Evolutionary conservation across 2,888 invertebrate genomes (phyloP), one percentile per base, ranked within the genome.

Genomic region (Sphecodes monilicornis): DNA sequence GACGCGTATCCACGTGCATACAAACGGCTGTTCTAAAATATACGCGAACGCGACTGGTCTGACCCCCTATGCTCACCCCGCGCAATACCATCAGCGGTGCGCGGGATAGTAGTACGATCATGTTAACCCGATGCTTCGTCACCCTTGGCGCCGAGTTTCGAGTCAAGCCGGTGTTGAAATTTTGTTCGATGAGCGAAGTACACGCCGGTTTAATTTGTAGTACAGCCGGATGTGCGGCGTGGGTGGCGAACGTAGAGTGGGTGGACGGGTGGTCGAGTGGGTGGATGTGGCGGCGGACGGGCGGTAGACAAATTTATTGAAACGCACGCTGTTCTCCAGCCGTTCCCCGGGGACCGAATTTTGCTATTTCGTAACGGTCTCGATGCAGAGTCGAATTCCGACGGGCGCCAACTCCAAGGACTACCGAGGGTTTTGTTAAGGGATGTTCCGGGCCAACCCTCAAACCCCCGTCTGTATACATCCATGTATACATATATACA

Each of bases 161-260:
- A 86, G 90, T 87, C 89, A 89, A 88, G 88, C 86, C 83, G 80
- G 85, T 90, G 89, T 90, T 88, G 90, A 90, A 90, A 90, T 90
- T 90, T 90, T 86, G 90, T 89, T 86, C 90, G 87, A 90, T 90
- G 90, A 90, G 86, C 89, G 88, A 86, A 90, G 85, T 90, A 90
- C 90, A 89, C 77, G 88, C 80, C 70, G 86, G 89, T 90, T 90
- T 90, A 90, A 90, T 90, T 90, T 90, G 90, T 89, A 89, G 85
- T 90, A 88, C 84, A 85, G 82, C 77, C 81, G 82, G 87, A 82
- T 79, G 85, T 64, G 79, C 82, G 84, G 79, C 70, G 80, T 76
- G 83, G 80, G 71, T 79, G 89, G 79, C 18, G 29, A 66, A 57
- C 41, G 76, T 11, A 8, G 54, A n/a, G 54, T n/a, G 54, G 54